These are phyloP conservation scores for Perodicticus potto DNA, from an alignment of 2,797 vertebrate genomes.

Conservation along the genomic window DNA sequence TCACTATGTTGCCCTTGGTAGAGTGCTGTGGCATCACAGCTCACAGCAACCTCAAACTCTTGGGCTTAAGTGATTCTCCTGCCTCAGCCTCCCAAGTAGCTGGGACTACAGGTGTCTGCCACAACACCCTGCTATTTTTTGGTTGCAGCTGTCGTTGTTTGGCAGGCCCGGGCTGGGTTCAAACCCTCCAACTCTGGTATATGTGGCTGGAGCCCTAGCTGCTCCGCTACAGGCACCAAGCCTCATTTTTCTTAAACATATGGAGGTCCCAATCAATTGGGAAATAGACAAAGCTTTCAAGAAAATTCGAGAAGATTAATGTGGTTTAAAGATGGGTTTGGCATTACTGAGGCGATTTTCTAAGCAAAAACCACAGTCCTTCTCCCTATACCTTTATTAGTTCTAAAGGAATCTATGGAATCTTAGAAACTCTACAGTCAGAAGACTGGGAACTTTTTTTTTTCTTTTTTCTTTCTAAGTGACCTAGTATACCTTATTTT, in stretches of 20 bases:
- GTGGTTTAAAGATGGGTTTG: conserved; percentile 75
- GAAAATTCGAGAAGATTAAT: conserved; percentile 78
- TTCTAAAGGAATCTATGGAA: background rate
- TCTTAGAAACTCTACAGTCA: conserved; percentile 4
- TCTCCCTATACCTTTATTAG: background rate
- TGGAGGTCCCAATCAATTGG: conserved; percentile 68
- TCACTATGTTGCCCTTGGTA: too few species aligned
- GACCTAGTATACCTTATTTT: conserved; percentile 47
- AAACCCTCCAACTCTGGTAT: too few species aligned
- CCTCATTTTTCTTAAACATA: conserved; percentile 36
- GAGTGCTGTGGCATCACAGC: too few species aligned
- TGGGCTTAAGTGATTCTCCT: too few species aligned
- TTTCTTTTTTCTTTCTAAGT: conserved; percentile 55
- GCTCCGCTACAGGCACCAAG: too few species aligned
- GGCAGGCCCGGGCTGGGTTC: too few species aligned
- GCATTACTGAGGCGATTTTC: conserved; percentile 17
- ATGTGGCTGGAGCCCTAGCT: too few species aligned
- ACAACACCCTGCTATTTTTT: too few species aligned
- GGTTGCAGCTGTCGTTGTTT: too few species aligned
- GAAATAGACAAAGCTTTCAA: conserved; percentile 70
- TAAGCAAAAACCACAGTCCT: background rate
- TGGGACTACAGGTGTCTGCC: too few species aligned
- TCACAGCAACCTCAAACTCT: too few species aligned
- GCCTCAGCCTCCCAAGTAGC: too few species aligned
- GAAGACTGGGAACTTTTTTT: background rate